Conservation (phyloP, 2,113 vertebrate genomes). For the Austrofundulus limnaeus region DNA sequence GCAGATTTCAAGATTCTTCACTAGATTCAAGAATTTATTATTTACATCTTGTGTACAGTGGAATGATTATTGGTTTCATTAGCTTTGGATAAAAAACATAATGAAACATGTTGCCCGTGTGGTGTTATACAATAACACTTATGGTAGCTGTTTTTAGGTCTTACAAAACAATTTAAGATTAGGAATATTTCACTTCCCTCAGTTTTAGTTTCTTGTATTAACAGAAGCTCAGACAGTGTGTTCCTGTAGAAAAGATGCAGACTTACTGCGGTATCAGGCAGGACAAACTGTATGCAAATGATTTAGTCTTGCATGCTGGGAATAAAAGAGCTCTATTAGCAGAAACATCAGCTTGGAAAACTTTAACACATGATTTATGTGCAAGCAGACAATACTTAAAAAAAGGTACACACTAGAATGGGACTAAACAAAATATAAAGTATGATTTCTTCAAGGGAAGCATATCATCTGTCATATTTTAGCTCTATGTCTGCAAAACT, state of each 20-base stretch:
- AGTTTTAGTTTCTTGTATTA: background rate
- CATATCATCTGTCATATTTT: too few relatives aligned
- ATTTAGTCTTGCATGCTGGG: background rate
- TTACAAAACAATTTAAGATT: background rate
- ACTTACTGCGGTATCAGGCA: background rate
- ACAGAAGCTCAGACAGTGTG: too few relatives aligned
- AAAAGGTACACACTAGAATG: too few relatives aligned
- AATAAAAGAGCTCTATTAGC: background rate
- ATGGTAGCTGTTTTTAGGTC: background rate
- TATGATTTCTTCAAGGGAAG: too few relatives aligned
- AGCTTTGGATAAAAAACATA: constrained; percentile 17
- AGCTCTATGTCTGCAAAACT: too few relatives aligned
- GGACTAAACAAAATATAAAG: too few relatives aligned
- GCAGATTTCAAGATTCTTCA: too few relatives aligned
- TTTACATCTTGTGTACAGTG: background rate
- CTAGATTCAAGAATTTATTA: background rate
- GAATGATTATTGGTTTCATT: constrained; percentile 8
- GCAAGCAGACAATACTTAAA: too few relatives aligned
- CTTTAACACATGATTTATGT: too few relatives aligned
- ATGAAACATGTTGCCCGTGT: background rate
- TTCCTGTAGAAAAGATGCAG: too few relatives aligned
- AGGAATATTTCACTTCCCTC: background rate
- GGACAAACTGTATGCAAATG: background rate
- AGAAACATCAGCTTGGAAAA: too few relatives aligned
- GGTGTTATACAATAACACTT: background rate